Conservation (phyloP, 2,797 vertebrate species). For the Oreonectes daqikongensis region DNA sequence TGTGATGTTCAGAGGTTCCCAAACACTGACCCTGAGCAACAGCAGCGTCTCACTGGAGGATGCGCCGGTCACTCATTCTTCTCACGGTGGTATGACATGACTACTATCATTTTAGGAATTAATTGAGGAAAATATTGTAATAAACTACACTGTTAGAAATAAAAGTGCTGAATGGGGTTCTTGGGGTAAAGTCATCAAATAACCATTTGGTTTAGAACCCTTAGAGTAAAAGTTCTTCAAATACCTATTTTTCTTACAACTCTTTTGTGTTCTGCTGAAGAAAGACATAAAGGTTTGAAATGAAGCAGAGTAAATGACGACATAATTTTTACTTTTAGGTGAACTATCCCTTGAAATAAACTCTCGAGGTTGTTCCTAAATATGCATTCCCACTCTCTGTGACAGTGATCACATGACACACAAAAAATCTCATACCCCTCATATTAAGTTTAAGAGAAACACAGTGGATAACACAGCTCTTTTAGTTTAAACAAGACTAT, state of each 20-base stretch:
- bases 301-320: no score
- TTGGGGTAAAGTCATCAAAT: no score
- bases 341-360: no score
- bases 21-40: conserved; percentile 42
- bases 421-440: not conserved
- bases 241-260: no score
- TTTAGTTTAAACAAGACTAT: not conserved
- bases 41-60: conserved; percentile 22
- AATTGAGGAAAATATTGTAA: no score
- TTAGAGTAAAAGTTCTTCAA: no score
- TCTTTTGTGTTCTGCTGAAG: no score
- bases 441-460: not conserved
- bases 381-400: not conserved
- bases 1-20: conserved; percentile 24
- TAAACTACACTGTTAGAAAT: no score
- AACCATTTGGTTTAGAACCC: no score
- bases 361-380: not conserved
- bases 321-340: no score
- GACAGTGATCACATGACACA: not conserved
- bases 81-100: conserved; percentile 50
- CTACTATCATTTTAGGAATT: not conserved
- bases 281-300: no score
- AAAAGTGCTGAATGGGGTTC: no score
- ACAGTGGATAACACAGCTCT: not conserved
- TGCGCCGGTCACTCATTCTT: conserved; percentile 35